A percentile compares a stretch with the other conserved stretches of the same genome.
Evolutionary conservation across 2,113 vertebrate species (phyloP).

Genomic region (Callospermophilus lateralis): DNA sequence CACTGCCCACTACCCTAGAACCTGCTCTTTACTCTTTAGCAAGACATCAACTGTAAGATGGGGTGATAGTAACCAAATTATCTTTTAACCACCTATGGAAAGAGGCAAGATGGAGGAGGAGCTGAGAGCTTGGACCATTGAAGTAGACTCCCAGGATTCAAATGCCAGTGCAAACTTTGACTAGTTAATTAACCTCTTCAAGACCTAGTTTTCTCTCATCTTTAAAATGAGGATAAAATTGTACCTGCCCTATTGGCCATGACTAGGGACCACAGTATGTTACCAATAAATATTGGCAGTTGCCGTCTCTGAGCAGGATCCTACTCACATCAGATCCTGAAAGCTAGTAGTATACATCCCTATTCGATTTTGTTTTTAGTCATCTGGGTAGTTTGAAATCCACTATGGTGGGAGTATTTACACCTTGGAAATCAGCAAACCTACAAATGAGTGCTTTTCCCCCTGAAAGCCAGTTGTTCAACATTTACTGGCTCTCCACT

Average conservation of each 20-base stretch:
- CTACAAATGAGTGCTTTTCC: not conserved
- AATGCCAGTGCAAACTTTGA: not conserved
- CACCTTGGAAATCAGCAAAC: not conserved
- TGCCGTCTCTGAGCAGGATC: not conserved
- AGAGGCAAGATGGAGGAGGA: not conserved
- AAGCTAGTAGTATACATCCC: accelerated
- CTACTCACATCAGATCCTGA: not conserved
- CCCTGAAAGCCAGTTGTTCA: not conserved
- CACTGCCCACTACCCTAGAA: not conserved
- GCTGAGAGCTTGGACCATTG: accelerated
- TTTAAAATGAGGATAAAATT: not conserved
- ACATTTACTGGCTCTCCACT: no score
- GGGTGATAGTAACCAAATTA: not conserved
- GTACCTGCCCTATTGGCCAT: not conserved
- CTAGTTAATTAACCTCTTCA: not conserved
- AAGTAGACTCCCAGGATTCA: not conserved
- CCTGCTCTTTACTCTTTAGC: not conserved
- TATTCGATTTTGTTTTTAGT: not conserved
- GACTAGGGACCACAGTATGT: accelerated
- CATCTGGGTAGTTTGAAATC: not conserved
- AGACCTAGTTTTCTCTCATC: not conserved
- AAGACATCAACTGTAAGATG: not conserved
- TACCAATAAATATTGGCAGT: not conserved
- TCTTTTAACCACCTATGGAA: not conserved
- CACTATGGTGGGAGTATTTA: not conserved